Percentiles rank a stretch among this genome's conserved stretches.
Conservation (phyloP, 2,113 vertebrate species). For the Alces alces region DNA sequence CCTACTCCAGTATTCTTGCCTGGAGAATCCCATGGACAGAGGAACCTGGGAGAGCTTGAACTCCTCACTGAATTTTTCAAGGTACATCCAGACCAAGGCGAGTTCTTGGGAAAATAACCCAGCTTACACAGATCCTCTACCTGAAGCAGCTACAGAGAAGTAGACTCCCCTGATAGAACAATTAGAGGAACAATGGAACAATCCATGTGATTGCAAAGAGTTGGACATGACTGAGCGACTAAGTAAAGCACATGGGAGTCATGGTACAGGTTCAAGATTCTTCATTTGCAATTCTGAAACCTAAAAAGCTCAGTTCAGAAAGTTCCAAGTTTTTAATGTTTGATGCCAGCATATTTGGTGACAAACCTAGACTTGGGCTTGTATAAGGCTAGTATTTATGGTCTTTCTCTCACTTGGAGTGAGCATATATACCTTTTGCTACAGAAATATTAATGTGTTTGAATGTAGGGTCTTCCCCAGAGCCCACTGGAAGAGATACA, state of each 20-base stretch:
- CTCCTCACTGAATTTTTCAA: background rate
- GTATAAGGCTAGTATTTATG: background rate
- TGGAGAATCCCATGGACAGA: background rate
- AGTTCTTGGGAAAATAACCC: background rate
- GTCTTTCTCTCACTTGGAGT: background rate
- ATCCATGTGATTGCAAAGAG: background rate
- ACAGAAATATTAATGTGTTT: background rate
- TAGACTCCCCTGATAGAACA: background rate
- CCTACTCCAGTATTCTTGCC: background rate
- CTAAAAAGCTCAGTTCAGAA: background rate
- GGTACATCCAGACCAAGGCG: background rate
- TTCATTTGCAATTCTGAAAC: background rate
- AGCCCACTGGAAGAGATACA: background rate
- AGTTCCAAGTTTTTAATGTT: background rate
- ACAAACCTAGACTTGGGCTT: background rate
- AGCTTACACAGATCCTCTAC: background rate
- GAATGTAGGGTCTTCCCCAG: background rate
- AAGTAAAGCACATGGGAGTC: background rate
- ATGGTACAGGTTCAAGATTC: background rate
- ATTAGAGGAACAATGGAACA: background rate
- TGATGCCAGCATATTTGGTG: background rate
- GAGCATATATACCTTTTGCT: background rate
- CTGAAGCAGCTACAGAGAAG: background rate
- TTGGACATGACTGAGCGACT: fast-evolving
- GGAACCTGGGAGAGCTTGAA: background rate